Conservation (phyloP, 2,888 invertebrate genomes). For the Drosophila affinis region DNA sequence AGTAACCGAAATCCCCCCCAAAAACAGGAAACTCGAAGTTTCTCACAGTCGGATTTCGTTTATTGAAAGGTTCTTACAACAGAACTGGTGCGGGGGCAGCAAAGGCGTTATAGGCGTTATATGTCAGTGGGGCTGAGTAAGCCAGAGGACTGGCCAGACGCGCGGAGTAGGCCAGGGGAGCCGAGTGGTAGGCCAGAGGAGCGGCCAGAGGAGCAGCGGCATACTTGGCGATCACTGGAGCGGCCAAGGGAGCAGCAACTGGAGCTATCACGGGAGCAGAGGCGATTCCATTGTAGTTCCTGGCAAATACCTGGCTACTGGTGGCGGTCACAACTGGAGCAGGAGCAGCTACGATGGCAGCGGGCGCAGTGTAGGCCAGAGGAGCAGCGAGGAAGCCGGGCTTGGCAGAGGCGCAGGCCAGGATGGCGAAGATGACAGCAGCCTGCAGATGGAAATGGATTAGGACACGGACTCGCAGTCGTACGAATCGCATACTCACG, state of each 20-base stretch:
- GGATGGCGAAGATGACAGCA: slow-evolving; percentile 64
- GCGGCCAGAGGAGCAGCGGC: slow-evolving; percentile 20
- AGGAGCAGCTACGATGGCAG: slow-evolving; percentile 57
- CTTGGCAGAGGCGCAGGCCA: slow-evolving; percentile 25
- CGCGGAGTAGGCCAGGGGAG: slow-evolving; percentile 37
- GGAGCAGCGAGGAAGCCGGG: slow-evolving; percentile 27
- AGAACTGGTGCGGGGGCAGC: slow-evolving; percentile 16
- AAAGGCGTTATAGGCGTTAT: background rate
- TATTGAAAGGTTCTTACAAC: background rate
- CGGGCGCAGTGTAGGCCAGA: slow-evolving; percentile 34
- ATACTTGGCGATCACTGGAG: slow-evolving; percentile 46
- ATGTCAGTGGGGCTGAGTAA: slow-evolving; percentile 7
- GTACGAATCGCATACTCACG: slow-evolving; percentile 44
- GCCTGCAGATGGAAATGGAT: slow-evolving; percentile 37
- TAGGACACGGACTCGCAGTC: background rate
- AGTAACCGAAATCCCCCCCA: background rate
- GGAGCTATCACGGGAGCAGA: slow-evolving; percentile 63
- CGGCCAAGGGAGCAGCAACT: slow-evolving; percentile 52
- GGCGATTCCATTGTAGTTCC: slow-evolving; percentile 74
- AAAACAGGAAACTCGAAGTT: background rate
- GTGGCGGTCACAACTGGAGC: slow-evolving; percentile 68
- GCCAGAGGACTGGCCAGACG: slow-evolving; percentile 2
- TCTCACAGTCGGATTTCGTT: background rate
- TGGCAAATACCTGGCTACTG: slow-evolving; percentile 74
- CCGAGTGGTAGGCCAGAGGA: slow-evolving; percentile 20